Evolutionary conservation across 2,797 vertebrate species (phyloP), one percentile per base, ranked within the genome.

Genomic region (Catostomus latipinnis): DNA sequence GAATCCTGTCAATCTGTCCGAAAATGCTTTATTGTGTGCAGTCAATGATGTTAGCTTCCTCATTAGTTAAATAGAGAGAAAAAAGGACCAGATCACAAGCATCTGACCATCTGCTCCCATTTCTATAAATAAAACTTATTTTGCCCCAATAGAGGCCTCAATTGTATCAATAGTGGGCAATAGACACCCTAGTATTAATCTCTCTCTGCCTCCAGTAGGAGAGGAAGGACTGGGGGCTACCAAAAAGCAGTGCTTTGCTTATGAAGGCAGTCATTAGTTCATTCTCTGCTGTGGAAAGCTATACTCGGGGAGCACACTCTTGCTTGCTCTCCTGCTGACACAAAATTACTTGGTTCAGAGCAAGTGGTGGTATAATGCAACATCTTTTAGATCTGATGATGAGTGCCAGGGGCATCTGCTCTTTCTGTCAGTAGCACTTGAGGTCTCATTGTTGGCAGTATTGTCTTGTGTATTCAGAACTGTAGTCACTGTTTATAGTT

Each of bases 41-140:
- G 65, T 84, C 91, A 89, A 88, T 86, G 90, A 56, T 60, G 48
- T 83, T 89, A 82, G 83, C 87, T 90, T 89, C 87, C 81, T 84
- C 88, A 84, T 88, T 88, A 87, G 83, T 90, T 91, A 88, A 92
- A 91, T 90, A 89, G 85, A 85, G 66, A 11, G 7, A 58, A 62
- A 71, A 83, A 82, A 81, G 87, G 87, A 88, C 82, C 87, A 90
- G 91, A 92, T 91, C 90, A 90, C 85, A 88, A 87, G 84, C 86
- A 85, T 92, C 89, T 90, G 89, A 92, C 90, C 92, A 93, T 93
- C 91, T 93, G 91, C 89, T 90, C 88, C 77, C 74, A 83, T 83
- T 87, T 88, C 86, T 80, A 85, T 54, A 82, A 91, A 91, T 79
- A 90, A 83, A 90, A 88, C 86, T 81, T 88, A 83, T 88, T 88